A percentile compares a stretch with the other conserved stretches of the same genome.
Conservation (phyloP, 1,140 invertebrate genomes). For the Eueides isabella region DNA sequence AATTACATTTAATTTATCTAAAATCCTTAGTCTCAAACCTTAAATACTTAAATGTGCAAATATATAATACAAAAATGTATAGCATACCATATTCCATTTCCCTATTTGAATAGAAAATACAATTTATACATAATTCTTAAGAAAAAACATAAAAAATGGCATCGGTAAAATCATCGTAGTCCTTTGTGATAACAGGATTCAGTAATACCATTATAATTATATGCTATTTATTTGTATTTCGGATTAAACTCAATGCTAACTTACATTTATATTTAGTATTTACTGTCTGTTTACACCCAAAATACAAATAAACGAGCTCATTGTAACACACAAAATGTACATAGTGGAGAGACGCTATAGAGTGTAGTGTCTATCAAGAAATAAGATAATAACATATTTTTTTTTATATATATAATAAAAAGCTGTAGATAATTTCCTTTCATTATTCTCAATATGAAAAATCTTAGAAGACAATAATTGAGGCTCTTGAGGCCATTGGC, state of each 20-base stretch:
- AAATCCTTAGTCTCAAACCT: neutral
- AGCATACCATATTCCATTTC: too few relatives aligned
- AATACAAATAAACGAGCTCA: neutral
- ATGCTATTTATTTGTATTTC: neutral
- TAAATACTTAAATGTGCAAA: too few relatives aligned
- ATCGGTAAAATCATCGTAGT: neutral
- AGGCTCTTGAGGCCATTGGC: too few relatives aligned
- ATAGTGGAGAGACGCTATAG: neutral
- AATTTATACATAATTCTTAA: neutral
- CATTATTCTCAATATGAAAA: too few relatives aligned
- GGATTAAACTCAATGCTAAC: neutral
- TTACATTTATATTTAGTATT: neutral
- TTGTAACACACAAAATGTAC: neutral
- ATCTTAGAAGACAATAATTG: too few relatives aligned
- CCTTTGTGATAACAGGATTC: slow-evolving; percentile 10
- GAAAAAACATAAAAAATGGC: slow-evolving; percentile 7
- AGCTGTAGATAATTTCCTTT: too few relatives aligned
- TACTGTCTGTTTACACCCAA: neutral
- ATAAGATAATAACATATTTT: neutral
- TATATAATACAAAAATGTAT: too few relatives aligned
- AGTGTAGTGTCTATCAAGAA: neutral
- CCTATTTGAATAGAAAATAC: too few relatives aligned
- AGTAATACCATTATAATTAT: slow-evolving; percentile 1
- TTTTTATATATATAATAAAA: too few relatives aligned
- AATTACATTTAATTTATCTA: neutral